Base-by-base conservation (phyloP, 2,797 vertebrate genomes). In the Ptychobarbus kaznakovi region DNA sequence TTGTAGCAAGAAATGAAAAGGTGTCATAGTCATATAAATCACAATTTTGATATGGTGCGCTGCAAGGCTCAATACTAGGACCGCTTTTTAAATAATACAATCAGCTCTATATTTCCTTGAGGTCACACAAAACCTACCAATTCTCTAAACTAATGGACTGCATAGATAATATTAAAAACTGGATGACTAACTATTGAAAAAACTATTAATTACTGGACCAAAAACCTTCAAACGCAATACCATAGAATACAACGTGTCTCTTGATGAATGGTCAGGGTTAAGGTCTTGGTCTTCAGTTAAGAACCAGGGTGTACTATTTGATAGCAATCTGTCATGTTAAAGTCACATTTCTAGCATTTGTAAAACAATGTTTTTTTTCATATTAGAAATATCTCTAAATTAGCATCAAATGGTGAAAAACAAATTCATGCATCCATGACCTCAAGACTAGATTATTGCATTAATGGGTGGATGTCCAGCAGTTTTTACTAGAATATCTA, bases 131-230 rank as follows among this genome's bases (percentile, higher is more conserved):
- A 75, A 75, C 4, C 25, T 20, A 35, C 46, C 73, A 75, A 35
- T 75, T 53, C 10, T 53, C 28, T 16, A 66, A 66, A 35, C 15
- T 3, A 38, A 53, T 22, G 7, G 72, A 20, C 15, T 32, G 44
- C 25, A 74, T 51, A 32, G 25, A 74, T 32, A 16, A 49, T 73
- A 73, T 49, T 73, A 28, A 73, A 46, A 72, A 6, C 69, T 72
- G 42, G 69, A 44, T 46, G 42, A 73, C 3, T 73, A 15, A 44
- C 6, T 7, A n/a, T 44, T 44, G 40, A 44, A 25, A 40, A 4
- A 22, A 12, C 32, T 32, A 6, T 42, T 15, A 72, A 12, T 42
- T 44, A 72, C n/a, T 72, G 22, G 22, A 8, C 20, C 69, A 44
- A 72, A 72, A 25, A 44, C 12, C 65, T n/a, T 6, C 22, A 44